Percentiles rank a stretch among this genome's conserved stretches.
Evolutionary conservation across 1,140 invertebrate genomes (phyloP).

Genomic region (Neomicropteryx cornuta): DNA sequence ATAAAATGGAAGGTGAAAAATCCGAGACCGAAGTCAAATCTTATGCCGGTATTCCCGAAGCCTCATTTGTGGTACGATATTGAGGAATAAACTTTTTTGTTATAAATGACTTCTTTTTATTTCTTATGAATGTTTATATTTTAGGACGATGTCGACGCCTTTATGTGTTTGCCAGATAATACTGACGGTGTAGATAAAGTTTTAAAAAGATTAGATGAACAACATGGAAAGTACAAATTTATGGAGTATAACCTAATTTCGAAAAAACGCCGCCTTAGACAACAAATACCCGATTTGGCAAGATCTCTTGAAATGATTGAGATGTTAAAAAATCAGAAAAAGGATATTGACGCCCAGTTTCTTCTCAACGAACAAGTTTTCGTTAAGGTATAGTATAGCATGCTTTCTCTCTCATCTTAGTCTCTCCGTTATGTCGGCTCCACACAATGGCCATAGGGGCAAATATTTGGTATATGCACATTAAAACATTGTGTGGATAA

Average conservation of each 20-base stretch:
- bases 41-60: constrained; percentile 70
- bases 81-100: background rate
- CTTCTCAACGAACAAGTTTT: constrained; percentile 93
- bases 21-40: constrained; percentile 48
- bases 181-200: constrained; percentile 71
- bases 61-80: constrained; percentile 60
- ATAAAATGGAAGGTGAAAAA: constrained; percentile 32
- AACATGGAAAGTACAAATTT: constrained; percentile 92
- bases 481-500: background rate
- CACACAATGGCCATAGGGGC: background rate
- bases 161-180: constrained; percentile 76
- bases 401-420: background rate
- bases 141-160: constrained; percentile 93
- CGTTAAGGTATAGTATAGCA: constrained; percentile 53
- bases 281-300: constrained; percentile 89
- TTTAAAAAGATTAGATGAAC: constrained; percentile 76
- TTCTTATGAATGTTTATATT: constrained; percentile 15
- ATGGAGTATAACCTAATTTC: constrained; percentile 86
- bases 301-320: constrained; percentile 87
- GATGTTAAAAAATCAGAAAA: constrained; percentile 72
- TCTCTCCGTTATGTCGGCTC: background rate
- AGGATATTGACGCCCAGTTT: constrained; percentile 79
- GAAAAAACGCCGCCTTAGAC: constrained; percentile 72
- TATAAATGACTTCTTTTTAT: background rate
- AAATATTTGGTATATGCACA: background rate